Conservation (phyloP, 2,113 vertebrate species). For the Gadus macrocephalus region DNA sequence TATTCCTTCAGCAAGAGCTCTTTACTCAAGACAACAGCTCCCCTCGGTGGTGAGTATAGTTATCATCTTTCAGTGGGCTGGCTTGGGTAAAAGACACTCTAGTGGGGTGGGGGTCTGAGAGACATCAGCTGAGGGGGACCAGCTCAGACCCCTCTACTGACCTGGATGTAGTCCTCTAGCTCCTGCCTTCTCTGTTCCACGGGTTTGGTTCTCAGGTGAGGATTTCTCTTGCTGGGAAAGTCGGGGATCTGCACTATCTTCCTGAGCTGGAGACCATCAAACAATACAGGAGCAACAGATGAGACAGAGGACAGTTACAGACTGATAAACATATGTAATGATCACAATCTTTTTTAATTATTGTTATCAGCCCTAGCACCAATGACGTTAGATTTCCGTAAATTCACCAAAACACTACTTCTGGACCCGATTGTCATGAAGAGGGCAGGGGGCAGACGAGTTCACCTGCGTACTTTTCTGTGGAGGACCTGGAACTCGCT, state of each 20-base stretch:
- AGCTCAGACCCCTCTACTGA: conserved; percentile 38
- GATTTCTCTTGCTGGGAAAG: conserved; percentile 83
- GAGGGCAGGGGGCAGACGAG: neutral
- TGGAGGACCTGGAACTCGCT: conserved; percentile 91
- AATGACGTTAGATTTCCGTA: too few species aligned
- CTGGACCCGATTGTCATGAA: neutral
- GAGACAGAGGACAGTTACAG: neutral
- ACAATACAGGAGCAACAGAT: neutral
- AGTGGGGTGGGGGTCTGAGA: too few species aligned
- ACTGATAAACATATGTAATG: too few species aligned
- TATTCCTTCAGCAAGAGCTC: too few species aligned
- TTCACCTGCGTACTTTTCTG: conserved; percentile 73
- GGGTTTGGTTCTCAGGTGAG: conserved; percentile 82
- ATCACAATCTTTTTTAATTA: too few species aligned
- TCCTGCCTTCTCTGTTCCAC: conserved; percentile 85
- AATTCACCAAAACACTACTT: neutral
- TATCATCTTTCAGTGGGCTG: neutral
- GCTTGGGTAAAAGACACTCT: too few species aligned
- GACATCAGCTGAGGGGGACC: too few species aligned
- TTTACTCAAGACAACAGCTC: neutral
- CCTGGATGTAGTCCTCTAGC: conserved; percentile 87
- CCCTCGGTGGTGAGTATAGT: neutral
- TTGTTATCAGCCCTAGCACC: too few species aligned
- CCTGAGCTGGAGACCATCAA: conserved; percentile 72
- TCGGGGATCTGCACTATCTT: conserved; percentile 84